Evolutionary conservation across 2,113 vertebrate species (phyloP), one percentile per base, ranked within the genome.

Genomic region (Neotoma lepida): DNA sequence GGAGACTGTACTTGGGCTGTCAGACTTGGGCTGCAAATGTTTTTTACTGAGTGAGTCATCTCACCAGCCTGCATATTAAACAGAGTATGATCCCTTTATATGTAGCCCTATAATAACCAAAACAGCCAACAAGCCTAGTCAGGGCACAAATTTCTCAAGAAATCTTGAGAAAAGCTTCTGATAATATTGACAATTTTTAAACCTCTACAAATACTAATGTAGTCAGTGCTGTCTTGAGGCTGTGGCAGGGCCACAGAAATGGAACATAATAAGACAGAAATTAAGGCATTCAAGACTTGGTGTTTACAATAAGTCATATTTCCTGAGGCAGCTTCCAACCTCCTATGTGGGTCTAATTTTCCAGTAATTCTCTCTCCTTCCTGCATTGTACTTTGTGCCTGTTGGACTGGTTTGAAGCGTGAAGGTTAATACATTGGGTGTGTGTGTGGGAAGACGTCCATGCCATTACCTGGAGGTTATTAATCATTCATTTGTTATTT

Each of bases 381-480:
- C 93, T 91, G 97, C 49, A 90, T 1, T 56, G 71, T 61, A 35
- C 94, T 95, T 87, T 84, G 61, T 91, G 24, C 95, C 96, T 97
- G 95, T 96, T 91, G 85, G 33, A 95, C 89, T 78, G 90, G 68
- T 73, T 94, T 64, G 71, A 96, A 95, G 54, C 91, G 95, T 95
- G 95, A 93, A 97, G 92, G 92, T 28, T 51, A 97, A 96, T 0
- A 54, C 2, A 6, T 89, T 95, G 98, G 96, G 86, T 93, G 97
- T 98, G 95, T 93, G 51, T 89, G 49, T 96, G 97, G 96, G 96
- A 95, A 97, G 97, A 85, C 90, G 91, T 78, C 96, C 97, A 91
- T 66, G 12, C 96, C 96, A 94, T 96, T 84, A 73, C 76, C 28
- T 28, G 61, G 86, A 97, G 64, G 0, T 93, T 89, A 85, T 82